These are phyloP conservation scores for Hydriomena furcata DNA, from an alignment of 2,888 invertebrate genomes.

Conservation along the genomic window DNA sequence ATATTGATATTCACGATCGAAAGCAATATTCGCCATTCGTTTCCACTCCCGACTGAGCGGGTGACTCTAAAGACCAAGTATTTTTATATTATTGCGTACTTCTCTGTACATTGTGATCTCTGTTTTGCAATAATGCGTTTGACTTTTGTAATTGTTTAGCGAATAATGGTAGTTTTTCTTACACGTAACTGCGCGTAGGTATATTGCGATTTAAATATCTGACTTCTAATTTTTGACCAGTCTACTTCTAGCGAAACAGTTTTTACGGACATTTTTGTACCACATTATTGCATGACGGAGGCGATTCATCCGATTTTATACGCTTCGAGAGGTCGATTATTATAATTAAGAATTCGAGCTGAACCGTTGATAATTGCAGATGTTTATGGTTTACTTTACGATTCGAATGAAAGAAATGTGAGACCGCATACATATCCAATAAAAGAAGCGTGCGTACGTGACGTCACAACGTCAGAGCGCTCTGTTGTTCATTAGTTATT, in stretches of 20 bases:
- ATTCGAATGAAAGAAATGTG: neutral
- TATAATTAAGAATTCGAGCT: conserved; percentile 27
- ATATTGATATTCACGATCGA: conserved; percentile 40
- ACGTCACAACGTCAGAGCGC: conserved; percentile 22
- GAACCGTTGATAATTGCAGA: conserved; percentile 5
- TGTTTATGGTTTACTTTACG: conserved; percentile 4
- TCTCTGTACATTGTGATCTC: conserved; percentile 24
- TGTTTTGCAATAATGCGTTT: conserved; percentile 29
- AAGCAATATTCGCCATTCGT: conserved; percentile 45
- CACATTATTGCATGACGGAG: conserved; percentile 25
- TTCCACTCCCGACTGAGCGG: conserved; percentile 24
- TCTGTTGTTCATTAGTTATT: conserved; percentile 38
- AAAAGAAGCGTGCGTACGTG: neutral
- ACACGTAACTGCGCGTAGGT: conserved; percentile 17
- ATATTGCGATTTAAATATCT: conserved; percentile 6
- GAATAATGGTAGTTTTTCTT: conserved; percentile 13
- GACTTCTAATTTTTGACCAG: conserved; percentile 23
- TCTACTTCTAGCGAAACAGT: conserved; percentile 22
- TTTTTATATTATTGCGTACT: conserved; percentile 45
- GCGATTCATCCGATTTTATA: conserved; percentile 35
- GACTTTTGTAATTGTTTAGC: conserved; percentile 21
- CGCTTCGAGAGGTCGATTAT: conserved; percentile 41
- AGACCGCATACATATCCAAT: conserved; percentile 24
- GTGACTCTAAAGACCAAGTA: conserved; percentile 54
- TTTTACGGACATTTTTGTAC: conserved; percentile 19